phyloP scores from a whole-genome alignment of 2,113 vertebrate species.

The Pelecanoides urinatrix region DNA sequence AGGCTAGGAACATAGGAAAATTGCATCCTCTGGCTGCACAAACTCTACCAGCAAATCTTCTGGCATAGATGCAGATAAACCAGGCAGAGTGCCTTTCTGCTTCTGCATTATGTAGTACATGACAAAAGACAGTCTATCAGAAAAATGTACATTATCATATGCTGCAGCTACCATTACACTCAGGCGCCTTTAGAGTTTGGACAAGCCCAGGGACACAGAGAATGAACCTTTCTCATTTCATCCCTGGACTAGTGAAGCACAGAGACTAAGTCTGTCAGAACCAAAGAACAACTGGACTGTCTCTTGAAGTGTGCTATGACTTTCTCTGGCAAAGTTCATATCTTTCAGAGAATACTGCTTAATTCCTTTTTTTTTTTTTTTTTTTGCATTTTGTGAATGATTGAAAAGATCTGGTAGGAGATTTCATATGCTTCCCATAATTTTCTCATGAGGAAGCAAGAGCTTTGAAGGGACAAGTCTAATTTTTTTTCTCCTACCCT shows the following conservation, averaged over 20 bases:
- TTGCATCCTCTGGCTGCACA: not conserved
- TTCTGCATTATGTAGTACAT: not conserved
- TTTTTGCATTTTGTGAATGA: not conserved
- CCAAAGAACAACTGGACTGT: not conserved
- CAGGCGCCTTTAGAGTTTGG: not conserved
- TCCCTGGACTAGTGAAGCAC: not conserved
- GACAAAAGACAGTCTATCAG: not conserved
- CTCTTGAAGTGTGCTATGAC: not conserved
- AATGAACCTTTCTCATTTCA: not conserved
- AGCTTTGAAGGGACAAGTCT: not conserved
- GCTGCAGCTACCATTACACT: not conserved
- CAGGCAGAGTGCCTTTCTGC: not conserved
- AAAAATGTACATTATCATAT: not conserved
- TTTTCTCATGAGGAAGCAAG: not conserved
- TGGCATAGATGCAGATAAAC: not conserved
- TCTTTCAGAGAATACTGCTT: not conserved
- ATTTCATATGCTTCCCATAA: not conserved
- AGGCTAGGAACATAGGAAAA: not conserved
- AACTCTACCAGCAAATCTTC: not conserved
- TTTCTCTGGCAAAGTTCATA: not conserved
- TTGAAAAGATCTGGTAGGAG: not conserved
- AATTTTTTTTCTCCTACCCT: not conserved
- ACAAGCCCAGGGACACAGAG: not conserved
- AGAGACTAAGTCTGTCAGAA: not conserved
- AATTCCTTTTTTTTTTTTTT: not conserved